Percentiles rank a stretch among this genome's conserved stretches.
Evolutionary conservation across 2,888 invertebrate genomes (phyloP).

Genomic region (Cetonia aurata): DNA sequence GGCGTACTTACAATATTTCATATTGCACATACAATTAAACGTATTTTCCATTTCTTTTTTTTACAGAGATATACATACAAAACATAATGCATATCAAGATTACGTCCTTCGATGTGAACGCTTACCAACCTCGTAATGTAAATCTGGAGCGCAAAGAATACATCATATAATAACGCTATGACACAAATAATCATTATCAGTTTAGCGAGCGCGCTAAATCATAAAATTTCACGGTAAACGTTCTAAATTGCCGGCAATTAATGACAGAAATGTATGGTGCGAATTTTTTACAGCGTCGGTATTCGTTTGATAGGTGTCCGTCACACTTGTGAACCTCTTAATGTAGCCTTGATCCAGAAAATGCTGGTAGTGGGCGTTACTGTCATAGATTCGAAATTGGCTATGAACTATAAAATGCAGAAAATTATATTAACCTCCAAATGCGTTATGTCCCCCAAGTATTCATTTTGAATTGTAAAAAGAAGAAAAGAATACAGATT

Average conservation of each 20-base stretch:
- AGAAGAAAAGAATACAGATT: no score
- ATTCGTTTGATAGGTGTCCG: not conserved
- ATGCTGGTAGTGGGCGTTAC: not conserved
- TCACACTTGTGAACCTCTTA: not conserved
- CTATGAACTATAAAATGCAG: no score
- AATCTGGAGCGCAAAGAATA: slow-evolving; percentile 5
- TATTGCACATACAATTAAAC: no score
- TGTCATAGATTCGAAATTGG: no score
- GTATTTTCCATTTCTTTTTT: no score
- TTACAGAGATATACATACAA: not conserved
- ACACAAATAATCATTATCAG: slow-evolving; percentile 11
- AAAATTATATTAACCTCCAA: no score
- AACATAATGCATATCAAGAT: slow-evolving; percentile 6
- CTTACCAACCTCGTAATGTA: slow-evolving; percentile 8
- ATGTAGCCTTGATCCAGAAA: slow-evolving; percentile 21
- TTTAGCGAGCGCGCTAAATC: slow-evolving; percentile 12
- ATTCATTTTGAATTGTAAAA: no score
- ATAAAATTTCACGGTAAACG: slow-evolving; percentile 30
- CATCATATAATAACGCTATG: no score
- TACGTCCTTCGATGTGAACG: slow-evolving; percentile 17
- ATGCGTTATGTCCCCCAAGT: no score
- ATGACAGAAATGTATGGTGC: slow-evolving; percentile 16
- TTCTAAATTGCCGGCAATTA: slow-evolving; percentile 26
- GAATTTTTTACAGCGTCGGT: slow-evolving; percentile 23
- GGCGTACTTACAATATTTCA: no score